phyloP scores from a whole-genome alignment of 92 coral and sea anemone species.

The Galaxea fascicularis region DNA sequence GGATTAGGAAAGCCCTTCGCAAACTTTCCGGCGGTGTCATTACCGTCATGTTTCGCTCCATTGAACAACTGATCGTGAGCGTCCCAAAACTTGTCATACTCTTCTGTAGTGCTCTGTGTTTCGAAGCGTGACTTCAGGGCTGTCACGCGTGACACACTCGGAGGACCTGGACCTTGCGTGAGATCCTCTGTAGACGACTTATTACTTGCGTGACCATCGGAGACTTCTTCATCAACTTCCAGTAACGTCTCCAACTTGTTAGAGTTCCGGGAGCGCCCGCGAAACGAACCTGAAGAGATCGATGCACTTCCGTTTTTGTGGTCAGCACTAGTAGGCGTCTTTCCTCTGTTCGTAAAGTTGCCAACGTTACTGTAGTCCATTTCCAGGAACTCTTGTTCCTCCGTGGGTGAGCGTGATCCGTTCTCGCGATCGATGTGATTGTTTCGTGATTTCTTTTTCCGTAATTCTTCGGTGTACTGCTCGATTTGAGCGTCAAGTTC shows the following conservation, averaged over 20 bases:
- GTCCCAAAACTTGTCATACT: background rate
- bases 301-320: slow-evolving; percentile 13
- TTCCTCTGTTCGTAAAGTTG: background rate
- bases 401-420: slow-evolving; percentile 20
- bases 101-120: background rate
- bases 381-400: slow-evolving; percentile 36
- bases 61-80: background rate
- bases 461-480: slow-evolving; percentile 64
- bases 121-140: slow-evolving; percentile 36
- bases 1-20: background rate
- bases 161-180: slow-evolving; percentile 48
- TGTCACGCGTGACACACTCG: slow-evolving; percentile 48
- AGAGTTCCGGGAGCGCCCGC: slow-evolving; percentile 49
- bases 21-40: background rate
- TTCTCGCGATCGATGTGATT: slow-evolving; percentile 18
- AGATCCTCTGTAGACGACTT: slow-evolving; percentile 57
- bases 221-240: slow-evolving; percentile 79
- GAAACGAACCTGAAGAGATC: slow-evolving; percentile 17
- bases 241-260: slow-evolving; percentile 74
- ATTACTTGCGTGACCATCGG: slow-evolving; percentile 45
- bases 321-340: background rate
- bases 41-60: background rate
- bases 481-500: slow-evolving; percentile 85
- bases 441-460: slow-evolving; percentile 44
- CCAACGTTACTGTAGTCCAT: slow-evolving; percentile 30